Evolutionary conservation across 2,888 invertebrate species (phyloP).

Genomic region (Mythimna impura): DNA sequence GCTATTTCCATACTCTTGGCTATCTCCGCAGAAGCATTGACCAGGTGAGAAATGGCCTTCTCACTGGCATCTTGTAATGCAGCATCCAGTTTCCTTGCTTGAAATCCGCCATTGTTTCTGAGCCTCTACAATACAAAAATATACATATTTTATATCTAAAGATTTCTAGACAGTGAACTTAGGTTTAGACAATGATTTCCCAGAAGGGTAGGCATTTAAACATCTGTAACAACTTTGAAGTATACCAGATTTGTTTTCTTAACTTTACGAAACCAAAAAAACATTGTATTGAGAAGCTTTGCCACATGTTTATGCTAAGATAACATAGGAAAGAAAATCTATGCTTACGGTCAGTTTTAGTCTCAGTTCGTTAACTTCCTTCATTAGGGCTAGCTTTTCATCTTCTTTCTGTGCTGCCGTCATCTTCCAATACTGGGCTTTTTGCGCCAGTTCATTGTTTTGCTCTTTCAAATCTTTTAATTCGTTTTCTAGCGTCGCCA

Average conservation of each 20-base stretch:
- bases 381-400: constrained; percentile 84
- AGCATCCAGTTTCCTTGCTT: constrained; percentile 76
- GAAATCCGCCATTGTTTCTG: constrained; percentile 76
- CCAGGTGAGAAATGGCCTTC: constrained; percentile 79
- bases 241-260: not conserved
- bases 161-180: not conserved
- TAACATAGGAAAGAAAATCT: constrained; percentile 1
- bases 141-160: not conserved
- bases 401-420: constrained; percentile 81
- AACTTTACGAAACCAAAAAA: not conserved
- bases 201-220: not conserved
- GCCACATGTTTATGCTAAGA: too few relatives aligned
- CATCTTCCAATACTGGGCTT: constrained; percentile 85
- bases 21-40: constrained; percentile 81
- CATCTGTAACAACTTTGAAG: not conserved
- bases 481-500: constrained; percentile 81
- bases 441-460: constrained; percentile 84
- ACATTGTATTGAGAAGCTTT: not conserved
- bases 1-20: constrained; percentile 77
- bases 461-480: constrained; percentile 77
- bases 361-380: constrained; percentile 83
- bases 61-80: constrained; percentile 79
- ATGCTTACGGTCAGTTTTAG: constrained; percentile 84
- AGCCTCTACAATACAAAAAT: constrained; percentile 72
- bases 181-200: not conserved